Base-by-base conservation (phyloP, 2,113 vertebrate species). In the Xyrauchen texanus region DNA sequence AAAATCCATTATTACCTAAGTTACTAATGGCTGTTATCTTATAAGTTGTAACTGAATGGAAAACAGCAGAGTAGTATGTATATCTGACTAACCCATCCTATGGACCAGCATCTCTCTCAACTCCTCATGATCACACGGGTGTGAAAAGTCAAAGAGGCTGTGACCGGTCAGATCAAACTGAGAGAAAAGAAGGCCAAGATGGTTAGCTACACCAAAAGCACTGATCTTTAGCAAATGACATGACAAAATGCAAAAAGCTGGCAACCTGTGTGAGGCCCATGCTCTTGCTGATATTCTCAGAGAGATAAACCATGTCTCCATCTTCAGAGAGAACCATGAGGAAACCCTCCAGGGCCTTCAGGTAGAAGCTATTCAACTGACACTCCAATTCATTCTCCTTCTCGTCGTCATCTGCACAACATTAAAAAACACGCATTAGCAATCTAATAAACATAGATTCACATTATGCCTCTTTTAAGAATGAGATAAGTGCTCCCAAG, bases 51-150 rank as follows among this genome's bases (percentile, higher is more conserved):
- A 58, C 15, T 7, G 3, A 1, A 5, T 6, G 4, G 34, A 61
- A 21, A 74, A 9, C 10, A 53, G 16, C 49, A 2, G 4, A 1
- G 21, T 34, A 34, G 21, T 34, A 34, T 34, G 21, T 34, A 1
- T 34, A 3, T 34, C 3, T 44, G 67, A n/a, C 93, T 95, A 86
- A 98, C 98, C 97, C 82, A 93, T 93, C 92, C 93, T 97, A 88
- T 98, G 93, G n/a, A 96, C 91, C 85, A 99, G 92, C 96, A 98
- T 96, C 91, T 99, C 98, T 89, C 95, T 93, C 90, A 99, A 90
- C 90, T 99, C 98, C 84, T 99, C 98, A 44, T 98, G 98, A 89
- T 99, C 98, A 90, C 97, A 99, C 0, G 97, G 98, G 89, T 99
- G 98, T 86, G 95, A 95, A 88, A 95, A 99, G 90, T 99, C 98